Conservation (phyloP, 2,888 invertebrate species). For the Orchesellides sinensis region DNA sequence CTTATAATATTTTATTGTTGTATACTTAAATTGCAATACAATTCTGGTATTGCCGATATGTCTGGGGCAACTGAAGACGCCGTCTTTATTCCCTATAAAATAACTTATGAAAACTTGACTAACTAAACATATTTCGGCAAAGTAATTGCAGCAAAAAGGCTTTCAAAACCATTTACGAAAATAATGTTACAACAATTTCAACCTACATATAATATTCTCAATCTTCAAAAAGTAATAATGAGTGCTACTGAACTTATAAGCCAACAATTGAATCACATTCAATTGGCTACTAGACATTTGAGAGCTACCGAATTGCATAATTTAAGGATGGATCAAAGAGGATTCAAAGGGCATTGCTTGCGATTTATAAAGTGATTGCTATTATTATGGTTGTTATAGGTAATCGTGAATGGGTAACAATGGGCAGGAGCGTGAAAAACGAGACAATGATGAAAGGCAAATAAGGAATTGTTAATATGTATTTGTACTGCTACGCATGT, state of each 20-base stretch:
- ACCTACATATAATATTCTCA: no score
- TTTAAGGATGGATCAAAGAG: slow-evolving; percentile 55
- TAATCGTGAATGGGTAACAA: slow-evolving; percentile 60
- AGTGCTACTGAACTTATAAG: slow-evolving; percentile 46
- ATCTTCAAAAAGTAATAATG: slow-evolving; percentile 7
- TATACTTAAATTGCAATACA: no score
- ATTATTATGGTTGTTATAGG: slow-evolving; percentile 45
- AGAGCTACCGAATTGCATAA: slow-evolving; percentile 54
- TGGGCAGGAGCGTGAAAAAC: slow-evolving; percentile 57
- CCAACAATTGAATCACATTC: not conserved
- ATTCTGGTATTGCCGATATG: no score
- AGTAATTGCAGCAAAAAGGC: no score
- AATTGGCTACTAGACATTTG: not conserved
- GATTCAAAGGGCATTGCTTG: slow-evolving; percentile 57
- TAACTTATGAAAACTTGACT: no score
- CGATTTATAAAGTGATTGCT: slow-evolving; percentile 59
- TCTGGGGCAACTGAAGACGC: no score
- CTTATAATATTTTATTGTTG: no score
- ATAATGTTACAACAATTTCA: no score
- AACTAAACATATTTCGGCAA: no score
- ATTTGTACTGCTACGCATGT: slow-evolving; percentile 13
- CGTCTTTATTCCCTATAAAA: no score
- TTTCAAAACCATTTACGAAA: no score
- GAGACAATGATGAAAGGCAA: slow-evolving; percentile 64
- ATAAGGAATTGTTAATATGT: slow-evolving; percentile 59